Evolutionary conservation across 2,888 invertebrate species (phyloP).

Genomic region (Pristionchus arcanus): DNA sequence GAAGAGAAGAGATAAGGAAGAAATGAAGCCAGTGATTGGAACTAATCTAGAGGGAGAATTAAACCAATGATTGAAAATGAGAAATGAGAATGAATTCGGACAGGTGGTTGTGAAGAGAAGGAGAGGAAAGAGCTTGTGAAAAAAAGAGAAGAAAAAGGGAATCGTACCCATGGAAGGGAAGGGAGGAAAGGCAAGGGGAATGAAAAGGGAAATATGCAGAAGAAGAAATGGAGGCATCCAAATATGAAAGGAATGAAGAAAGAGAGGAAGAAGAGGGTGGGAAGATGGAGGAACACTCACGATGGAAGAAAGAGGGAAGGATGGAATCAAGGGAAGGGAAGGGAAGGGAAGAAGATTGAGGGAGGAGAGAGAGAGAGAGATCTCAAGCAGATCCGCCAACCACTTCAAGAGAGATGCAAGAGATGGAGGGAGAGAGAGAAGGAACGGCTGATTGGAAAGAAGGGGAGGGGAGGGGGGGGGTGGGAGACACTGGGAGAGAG

Average conservation of each 20-base stretch:
- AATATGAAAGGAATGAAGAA: background rate
- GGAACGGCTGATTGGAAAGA: slow-evolving; percentile 51
- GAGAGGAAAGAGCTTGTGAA: background rate
- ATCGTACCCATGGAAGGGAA: slow-evolving; percentile 12
- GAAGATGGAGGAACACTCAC: slow-evolving; percentile 51
- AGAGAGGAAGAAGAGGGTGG: slow-evolving; percentile 13
- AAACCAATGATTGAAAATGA: background rate
- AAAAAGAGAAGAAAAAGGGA: background rate
- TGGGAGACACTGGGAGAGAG: background rate
- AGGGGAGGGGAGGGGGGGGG: slow-evolving; percentile 1
- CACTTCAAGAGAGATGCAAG: slow-evolving; percentile 47
- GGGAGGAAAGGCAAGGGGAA: background rate
- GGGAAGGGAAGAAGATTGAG: background rate
- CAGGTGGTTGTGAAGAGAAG: slow-evolving; percentile 2
- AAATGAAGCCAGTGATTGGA: background rate
- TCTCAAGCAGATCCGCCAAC: slow-evolving; percentile 27
- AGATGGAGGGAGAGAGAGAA: slow-evolving; percentile 49
- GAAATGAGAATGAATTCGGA: background rate
- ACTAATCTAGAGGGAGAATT: background rate
- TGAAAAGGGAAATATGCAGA: background rate
- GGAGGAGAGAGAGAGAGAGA: slow-evolving; percentile 55
- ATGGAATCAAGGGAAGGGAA: slow-evolving; percentile 49
- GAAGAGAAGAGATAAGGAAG: background rate
- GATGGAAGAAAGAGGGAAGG: slow-evolving; percentile 42
- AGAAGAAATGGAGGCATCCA: background rate